Conservation (phyloP, 2,113 vertebrate genomes). For the Sinocyclocheilus anophthalmus region DNA sequence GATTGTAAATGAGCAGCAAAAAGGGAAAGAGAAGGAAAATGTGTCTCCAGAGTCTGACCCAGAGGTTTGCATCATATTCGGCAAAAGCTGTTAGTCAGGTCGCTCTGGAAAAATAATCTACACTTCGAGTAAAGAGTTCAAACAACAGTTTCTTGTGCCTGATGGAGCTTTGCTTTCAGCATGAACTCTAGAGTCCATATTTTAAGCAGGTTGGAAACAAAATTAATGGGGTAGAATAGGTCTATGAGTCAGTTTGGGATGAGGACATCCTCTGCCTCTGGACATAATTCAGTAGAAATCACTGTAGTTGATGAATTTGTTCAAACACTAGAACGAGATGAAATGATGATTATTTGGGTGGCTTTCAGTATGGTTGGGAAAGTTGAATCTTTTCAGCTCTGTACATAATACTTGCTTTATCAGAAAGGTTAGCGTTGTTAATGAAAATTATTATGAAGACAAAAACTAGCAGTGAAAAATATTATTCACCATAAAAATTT, state of each 20-base stretch:
- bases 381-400: background rate
- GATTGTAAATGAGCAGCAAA: constrained; percentile 45
- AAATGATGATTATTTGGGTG: constrained; percentile 2
- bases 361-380: background rate
- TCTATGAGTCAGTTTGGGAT: background rate
- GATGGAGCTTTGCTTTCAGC: constrained; percentile 15
- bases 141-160: constrained; percentile 35
- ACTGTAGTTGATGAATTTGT: constrained; percentile 1
- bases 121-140: constrained; percentile 38
- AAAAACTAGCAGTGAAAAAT: background rate
- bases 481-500: background rate
- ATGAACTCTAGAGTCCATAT: constrained; percentile 4
- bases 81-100: constrained; percentile 25
- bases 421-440: background rate
- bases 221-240: constrained; percentile 1
- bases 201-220: constrained; percentile 13
- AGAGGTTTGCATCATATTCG: constrained; percentile 38
- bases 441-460: background rate
- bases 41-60: constrained; percentile 37
- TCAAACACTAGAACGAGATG: constrained; percentile 5
- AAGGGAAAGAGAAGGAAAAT: constrained; percentile 11
- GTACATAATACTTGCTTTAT: background rate
- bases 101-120: constrained; percentile 50
- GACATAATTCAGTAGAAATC: background rate
- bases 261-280: constrained; percentile 1